A percentile compares a stretch with the other conserved stretches of the same genome.
These are phyloP conservation scores for Actias luna DNA, from an alignment of 2,888 invertebrate genomes.

Conservation along the genomic window DNA sequence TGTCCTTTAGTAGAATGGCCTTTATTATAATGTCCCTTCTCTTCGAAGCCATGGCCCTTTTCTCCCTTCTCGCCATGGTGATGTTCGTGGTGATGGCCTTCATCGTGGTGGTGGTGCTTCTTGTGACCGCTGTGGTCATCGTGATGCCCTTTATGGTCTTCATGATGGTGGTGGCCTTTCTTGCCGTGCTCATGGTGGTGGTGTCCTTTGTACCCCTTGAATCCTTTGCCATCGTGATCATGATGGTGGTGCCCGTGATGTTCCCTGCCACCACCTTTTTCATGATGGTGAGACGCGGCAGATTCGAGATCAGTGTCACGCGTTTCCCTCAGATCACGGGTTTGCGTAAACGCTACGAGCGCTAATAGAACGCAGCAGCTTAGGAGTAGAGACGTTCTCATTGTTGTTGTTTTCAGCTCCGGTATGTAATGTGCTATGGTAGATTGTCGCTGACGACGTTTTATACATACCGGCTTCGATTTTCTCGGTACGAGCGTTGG, in stretches of 20 bases:
- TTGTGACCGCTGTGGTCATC: slow-evolving; percentile 83
- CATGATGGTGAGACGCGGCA: slow-evolving; percentile 72
- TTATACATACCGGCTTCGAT: slow-evolving; percentile 67
- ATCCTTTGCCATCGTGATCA: slow-evolving; percentile 85
- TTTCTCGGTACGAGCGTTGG: slow-evolving; percentile 59
- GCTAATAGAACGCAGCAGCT: slow-evolving; percentile 51
- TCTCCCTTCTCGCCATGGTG: slow-evolving; percentile 85
- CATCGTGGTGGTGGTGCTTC: slow-evolving; percentile 84
- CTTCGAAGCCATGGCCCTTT: slow-evolving; percentile 79
- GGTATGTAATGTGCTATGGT: slow-evolving; percentile 54
- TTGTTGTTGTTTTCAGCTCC: slow-evolving; percentile 47
- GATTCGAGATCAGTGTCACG: slow-evolving; percentile 76
- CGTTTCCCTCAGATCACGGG: slow-evolving; percentile 66
- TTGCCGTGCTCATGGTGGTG: slow-evolving; percentile 85
- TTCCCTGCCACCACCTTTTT: slow-evolving; percentile 83
- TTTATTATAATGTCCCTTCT: slow-evolving; percentile 87
- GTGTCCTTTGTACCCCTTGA: slow-evolving; percentile 86
- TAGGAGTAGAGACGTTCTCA: slow-evolving; percentile 60
- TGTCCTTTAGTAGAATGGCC: slow-evolving; percentile 93
- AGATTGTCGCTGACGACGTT: slow-evolving; percentile 50
- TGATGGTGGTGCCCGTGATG: slow-evolving; percentile 84
- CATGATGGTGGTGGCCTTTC: slow-evolving; percentile 88
- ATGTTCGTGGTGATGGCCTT: slow-evolving; percentile 83
- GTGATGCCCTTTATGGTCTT: slow-evolving; percentile 82
- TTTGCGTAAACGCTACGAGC: slow-evolving; percentile 67